Evolutionary conservation across 2,888 invertebrate species (phyloP), one percentile per base, ranked within the genome.

Genomic region (Ichneumoninae sp.): DNA sequence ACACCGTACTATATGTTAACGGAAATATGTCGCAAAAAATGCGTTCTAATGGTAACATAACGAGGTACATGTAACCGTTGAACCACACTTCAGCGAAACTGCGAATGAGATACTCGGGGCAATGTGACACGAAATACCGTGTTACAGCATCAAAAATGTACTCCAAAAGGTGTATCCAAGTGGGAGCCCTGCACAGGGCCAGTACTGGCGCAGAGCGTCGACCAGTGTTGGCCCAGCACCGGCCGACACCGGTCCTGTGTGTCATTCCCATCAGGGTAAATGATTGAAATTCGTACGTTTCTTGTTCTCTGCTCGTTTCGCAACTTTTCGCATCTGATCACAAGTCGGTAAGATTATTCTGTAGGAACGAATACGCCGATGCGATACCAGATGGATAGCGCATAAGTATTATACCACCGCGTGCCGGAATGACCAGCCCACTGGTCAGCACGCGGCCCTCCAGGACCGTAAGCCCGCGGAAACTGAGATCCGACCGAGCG

Each of bases 381-480:
- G 47, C 50, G 33, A 70, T 19, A 50, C 62, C 62, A 70, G 74
- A 75, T 60, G 70, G 70, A 30, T 47, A 75, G 16, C 47, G 33
- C 26, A 57, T 22, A 65, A 10, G 50, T 78, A 72, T 50, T 50
- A 40, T 50, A 54, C 19, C 4, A 52, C 36, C 54, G 44, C 60
- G 57, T 65, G 62, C 52, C 44, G 13, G 13, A 81, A 65, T 74
- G 80, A 69, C 80, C 80, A 65, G 50, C 69, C 77, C 69, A 81
- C 47, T 40, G 77, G 57, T 74, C 72, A 78, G 57, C 50, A 65
- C 80, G 54, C 47, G 36, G 68, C 62, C 80, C 69, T 62, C 52
- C 54, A 65, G 70, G 77, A 65, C 70, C 50, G 60, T 76, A 80
- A 79, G 80, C 71, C 79, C 71, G 79, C 71, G 82, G 79, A 79